Evolutionary conservation across 1,140 invertebrate species (phyloP).

Genomic region (Archegozetes longisetosus): DNA sequence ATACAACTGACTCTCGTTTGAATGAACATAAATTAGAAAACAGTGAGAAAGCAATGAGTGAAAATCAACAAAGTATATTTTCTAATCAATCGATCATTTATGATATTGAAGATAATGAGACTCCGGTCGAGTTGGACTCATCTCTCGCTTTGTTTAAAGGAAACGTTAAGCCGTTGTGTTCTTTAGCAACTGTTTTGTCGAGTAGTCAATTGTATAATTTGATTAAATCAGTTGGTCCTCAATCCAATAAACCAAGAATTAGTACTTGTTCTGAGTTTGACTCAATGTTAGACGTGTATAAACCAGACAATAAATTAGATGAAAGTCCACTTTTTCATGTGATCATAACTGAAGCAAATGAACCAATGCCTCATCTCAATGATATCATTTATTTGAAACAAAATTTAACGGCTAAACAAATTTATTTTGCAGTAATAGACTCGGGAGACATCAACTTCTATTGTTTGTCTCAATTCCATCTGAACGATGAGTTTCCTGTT

Average conservation of each 20-base stretch:
- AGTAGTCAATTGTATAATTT: background rate
- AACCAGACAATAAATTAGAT: background rate
- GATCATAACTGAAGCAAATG: background rate
- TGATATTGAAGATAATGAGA: background rate
- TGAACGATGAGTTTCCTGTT: background rate
- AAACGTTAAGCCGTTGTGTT: background rate
- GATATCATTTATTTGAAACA: background rate
- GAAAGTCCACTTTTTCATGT: conserved; percentile 1
- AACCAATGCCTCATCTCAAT: background rate
- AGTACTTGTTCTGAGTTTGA: no score
- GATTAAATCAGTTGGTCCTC: background rate
- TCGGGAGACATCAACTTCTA: conserved; percentile 9
- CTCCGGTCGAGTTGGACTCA: background rate
- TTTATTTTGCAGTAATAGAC: conserved; percentile 4
- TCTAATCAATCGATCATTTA: background rate
- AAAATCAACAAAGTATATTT: no score
- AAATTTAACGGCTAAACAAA: background rate
- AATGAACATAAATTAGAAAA: no score
- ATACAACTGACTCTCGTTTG: background rate
- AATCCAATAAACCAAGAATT: background rate
- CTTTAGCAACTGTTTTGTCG: background rate
- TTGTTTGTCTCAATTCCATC: background rate
- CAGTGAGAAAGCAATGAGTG: background rate
- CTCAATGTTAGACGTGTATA: background rate
- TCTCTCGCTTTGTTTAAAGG: background rate